Evolutionary conservation across 2,113 vertebrate species (phyloP), one percentile per base, ranked within the genome.

Genomic region (Otolemur garnettii): DNA sequence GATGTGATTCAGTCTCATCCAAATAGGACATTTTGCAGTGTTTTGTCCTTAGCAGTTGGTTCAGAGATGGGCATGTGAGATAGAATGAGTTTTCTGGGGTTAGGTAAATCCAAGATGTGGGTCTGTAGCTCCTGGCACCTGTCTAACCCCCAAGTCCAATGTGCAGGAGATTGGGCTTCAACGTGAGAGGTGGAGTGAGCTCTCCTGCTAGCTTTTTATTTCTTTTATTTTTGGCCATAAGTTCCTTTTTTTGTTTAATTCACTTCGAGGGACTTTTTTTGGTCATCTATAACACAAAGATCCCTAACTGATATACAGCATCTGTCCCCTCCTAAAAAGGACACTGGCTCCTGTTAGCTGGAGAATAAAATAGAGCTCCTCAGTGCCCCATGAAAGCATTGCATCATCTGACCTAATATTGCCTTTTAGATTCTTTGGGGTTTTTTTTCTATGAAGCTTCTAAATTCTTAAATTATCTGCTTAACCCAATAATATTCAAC

Each of bases 241-340:
- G 30, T 74, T 93, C n/a, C 42, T 35, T 59, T 55, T 84, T 33
- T 84, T 50, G 13, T 96, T 92, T 94, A 68, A 79, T 69, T 75
- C 4, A 79, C n/a, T 57, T 83, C 42, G 66, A 74, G 38, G n/a
- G 17, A 38, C 38, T 21, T 64, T 64, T 17, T 60, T 68, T 38
- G 59, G 19, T 85, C 8, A 74, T 35, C 59, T 66, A 14, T 45
- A 55, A 68, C 38, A 78, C 33, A 9, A 66, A 80, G 24, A 42
- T 74, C 53, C 38, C 38, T 88, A 26, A 72, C 78, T 33, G 45
- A 64, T 59, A 64, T 59, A 38, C 12, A 84, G 77, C 22, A 10
- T 74, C 55, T 93, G n/a, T 24, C 11, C 12, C 15, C 7, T 60
- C 26, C 59, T 24, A 38, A 62, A 89, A 68, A 59, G 42, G 38